Evolutionary conservation across 2,797 vertebrate genomes (phyloP).

Genomic region (Heteromormyrus szaboi): DNA sequence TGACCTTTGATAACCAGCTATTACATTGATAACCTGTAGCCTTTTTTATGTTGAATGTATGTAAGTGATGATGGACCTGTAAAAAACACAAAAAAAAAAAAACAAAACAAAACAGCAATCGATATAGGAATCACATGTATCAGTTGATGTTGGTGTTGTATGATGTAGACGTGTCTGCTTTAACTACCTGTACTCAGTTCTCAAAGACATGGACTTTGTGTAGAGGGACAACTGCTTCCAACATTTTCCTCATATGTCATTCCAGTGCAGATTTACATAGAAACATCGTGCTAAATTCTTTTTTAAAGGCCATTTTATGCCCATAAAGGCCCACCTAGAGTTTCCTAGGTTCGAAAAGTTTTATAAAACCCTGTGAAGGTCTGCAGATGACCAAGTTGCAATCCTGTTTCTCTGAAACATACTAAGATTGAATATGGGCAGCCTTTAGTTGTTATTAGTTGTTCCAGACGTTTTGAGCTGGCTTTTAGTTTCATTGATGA

Average conservation of each 20-base stretch:
- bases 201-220: conserved; percentile 1
- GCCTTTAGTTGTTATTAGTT: background rate
- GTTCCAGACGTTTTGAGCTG: background rate
- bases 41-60: conserved; percentile 69
- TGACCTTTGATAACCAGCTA: conserved; percentile 21
- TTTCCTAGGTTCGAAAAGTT: background rate
- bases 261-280: background rate
- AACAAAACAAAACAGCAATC: conserved; percentile 40
- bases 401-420: background rate
- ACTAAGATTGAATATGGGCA: background rate
- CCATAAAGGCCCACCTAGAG: conserved; percentile 1
- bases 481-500: background rate
- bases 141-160: conserved; percentile 5
- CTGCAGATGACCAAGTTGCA: background rate
- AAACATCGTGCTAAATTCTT: background rate
- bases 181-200: background rate
- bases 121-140: background rate
- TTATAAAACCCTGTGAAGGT: background rate
- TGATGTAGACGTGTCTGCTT: background rate
- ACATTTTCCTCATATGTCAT: background rate
- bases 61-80: conserved; percentile 58
- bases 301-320: background rate
- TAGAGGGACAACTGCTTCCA: background rate
- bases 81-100: conserved; percentile 67
- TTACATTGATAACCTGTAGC: conserved; percentile 23